Conservation (phyloP, 2,888 invertebrate genomes). For the Pardosa pseudoannulata region DNA sequence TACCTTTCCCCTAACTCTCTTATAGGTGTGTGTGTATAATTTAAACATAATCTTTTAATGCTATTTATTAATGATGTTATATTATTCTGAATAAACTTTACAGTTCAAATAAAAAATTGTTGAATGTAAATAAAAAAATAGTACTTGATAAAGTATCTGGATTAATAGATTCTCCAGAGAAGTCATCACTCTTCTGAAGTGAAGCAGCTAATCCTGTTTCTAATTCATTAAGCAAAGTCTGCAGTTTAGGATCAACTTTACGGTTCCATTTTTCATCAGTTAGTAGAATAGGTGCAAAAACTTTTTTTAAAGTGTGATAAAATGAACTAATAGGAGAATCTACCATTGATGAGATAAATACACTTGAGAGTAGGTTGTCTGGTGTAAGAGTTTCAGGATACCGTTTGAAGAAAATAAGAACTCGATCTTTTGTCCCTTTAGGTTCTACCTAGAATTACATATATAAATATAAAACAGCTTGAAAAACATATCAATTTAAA, state of each 20-base stretch:
- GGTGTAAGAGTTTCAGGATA: constrained; percentile 81
- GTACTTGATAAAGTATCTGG: constrained; percentile 51
- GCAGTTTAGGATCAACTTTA: constrained; percentile 79
- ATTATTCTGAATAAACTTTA: no score
- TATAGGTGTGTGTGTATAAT: no score
- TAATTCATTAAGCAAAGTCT: constrained; percentile 79
- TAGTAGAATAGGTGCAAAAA: constrained; percentile 80
- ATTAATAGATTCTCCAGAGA: constrained; percentile 37
- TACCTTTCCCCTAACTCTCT: no score
- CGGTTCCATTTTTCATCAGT: constrained; percentile 78
- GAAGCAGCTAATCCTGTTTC: constrained; percentile 79
- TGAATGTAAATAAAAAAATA: neutral
- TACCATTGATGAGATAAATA: constrained; percentile 82
- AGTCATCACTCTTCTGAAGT: constrained; percentile 73
- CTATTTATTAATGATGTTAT: no score
- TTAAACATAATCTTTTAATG: no score
- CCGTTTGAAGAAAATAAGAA: constrained; percentile 82
- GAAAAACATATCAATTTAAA: no score
- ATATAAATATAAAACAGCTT: neutral
- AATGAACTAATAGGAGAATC: constrained; percentile 82
- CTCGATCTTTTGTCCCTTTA: constrained; percentile 77
- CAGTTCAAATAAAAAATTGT: no score
- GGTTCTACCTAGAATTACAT: constrained; percentile 77
- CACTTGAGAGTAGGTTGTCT: constrained; percentile 81
- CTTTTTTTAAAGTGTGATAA: constrained; percentile 82